Percentiles rank a stretch among this genome's conserved stretches.
Conservation (phyloP, 2,113 vertebrate genomes). For the Laterallus jamaicensis region DNA sequence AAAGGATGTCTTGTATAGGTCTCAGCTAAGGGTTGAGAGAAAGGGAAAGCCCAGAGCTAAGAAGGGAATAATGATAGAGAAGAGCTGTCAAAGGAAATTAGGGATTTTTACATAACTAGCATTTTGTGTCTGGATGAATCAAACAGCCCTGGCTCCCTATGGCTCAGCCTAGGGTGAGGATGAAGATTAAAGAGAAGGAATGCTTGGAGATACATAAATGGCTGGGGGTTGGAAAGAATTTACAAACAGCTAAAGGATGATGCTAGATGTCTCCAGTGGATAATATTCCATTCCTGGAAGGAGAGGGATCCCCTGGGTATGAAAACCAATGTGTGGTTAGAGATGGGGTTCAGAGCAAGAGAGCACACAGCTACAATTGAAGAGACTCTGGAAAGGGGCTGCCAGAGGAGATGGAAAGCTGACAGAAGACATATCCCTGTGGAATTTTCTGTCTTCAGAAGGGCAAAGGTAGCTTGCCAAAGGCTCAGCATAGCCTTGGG, state of each 20-base stretch:
- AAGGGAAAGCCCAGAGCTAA: neutral
- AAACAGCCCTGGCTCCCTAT: neutral
- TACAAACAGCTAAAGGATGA: neutral
- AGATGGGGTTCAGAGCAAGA: neutral
- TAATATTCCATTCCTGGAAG: neutral
- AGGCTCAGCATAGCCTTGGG: neutral
- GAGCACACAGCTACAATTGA: neutral
- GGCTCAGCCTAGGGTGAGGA: neutral
- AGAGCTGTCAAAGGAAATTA: neutral
- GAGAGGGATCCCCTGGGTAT: neutral
- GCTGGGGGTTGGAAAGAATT: neutral
- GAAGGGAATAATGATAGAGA: neutral
- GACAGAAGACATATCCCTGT: neutral
- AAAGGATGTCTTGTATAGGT: neutral
- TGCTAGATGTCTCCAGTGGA: neutral
- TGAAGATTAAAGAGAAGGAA: neutral
- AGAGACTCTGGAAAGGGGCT: neutral
- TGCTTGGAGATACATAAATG: neutral
- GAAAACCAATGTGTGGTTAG: neutral
- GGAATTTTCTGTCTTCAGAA: neutral
- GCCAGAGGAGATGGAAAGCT: neutral
- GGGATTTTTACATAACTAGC: neutral
- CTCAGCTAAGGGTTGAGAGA: neutral
- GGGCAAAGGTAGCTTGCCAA: neutral
- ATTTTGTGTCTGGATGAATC: neutral